Evolutionary conservation across 2,888 invertebrate genomes (phyloP), one percentile per base, ranked within the genome.

Genomic region (Apotomis betuletana): DNA sequence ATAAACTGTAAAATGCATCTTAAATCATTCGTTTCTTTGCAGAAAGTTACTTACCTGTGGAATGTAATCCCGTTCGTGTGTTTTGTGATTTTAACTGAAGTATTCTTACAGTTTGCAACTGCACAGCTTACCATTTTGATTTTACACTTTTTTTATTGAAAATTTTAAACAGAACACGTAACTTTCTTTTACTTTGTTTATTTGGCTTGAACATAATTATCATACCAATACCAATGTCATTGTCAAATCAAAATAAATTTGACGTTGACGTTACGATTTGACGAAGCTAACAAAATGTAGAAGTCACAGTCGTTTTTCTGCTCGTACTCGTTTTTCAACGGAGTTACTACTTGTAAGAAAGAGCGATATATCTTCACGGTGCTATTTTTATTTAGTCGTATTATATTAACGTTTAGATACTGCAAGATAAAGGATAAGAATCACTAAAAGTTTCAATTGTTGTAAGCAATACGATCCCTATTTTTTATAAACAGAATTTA

Each of bases 91-190:
- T 90, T 91, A 0, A 83, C 86, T 0, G 91, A 91, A 3, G 84
- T 82, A 64, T 91, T 91, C 74, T 86, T 90, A 73, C 91, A 91
- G 64, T 78, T 84, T 0, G 78, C 70, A n/a, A 91, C 85, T 44
- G 87, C 90, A 83, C 91, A 91, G 58, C 83, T 85, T 36, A 91
- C 91, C 91, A 91, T 91, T 71, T 27, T 83, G 27, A 91, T 91
- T 71, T 27, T 83, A 46, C 12, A 55, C 27, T 64, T 12, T 3
- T 6, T 12, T 44, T 1, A 15, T 64, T 5, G 12, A 15, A 15
- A 54, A 54, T 2, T 27, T 27, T 2, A 27, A 38, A 52, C 1
- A 4, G 3, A 41, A 6, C 10, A 41, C 41, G 13, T 12, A 12
- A 36, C 6, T 41, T 3, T 27, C 8, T 12, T 27, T 27, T 27